Conservation (phyloP, 2,888 invertebrate species). For the Aphodius granarius region DNA sequence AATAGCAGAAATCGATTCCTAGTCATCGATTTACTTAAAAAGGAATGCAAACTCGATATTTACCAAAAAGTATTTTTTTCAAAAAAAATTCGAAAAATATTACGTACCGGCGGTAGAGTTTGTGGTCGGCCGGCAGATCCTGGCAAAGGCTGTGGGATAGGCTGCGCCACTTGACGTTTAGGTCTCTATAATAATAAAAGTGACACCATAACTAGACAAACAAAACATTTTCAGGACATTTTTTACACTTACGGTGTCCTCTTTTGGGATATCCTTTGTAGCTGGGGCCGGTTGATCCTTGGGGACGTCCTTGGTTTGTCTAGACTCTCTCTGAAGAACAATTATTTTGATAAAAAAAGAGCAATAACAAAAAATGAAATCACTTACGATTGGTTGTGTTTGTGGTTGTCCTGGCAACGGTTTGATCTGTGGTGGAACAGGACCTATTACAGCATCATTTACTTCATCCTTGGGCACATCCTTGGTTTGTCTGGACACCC, state of each 20-base stretch:
- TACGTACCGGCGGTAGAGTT: slow-evolving; percentile 1
- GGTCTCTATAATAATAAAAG: neutral
- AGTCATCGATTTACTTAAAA: no score
- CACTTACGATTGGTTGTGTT: slow-evolving; percentile 1
- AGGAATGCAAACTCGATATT: no score
- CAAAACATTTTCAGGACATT: no score
- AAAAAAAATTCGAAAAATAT: no score
- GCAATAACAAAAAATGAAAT: neutral
- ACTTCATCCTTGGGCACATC: neutral
- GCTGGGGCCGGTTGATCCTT: neutral
- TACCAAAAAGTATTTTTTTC: no score
- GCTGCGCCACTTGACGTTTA: neutral
- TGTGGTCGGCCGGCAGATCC: neutral
- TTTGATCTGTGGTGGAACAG: neutral
- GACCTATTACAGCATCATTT: no score
- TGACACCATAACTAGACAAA: no score
- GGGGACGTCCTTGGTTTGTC: neutral
- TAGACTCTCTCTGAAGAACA: neutral
- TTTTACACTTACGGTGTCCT: no score
- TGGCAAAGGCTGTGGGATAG: neutral
- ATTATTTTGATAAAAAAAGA: neutral
- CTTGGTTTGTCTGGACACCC: neutral
- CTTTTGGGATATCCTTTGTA: neutral
- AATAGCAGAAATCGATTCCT: no score
- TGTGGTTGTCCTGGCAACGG: slow-evolving; percentile 3